Evolutionary conservation across 2,888 invertebrate species (phyloP).

Genomic region (Trichogramma dendrolimi): DNA sequence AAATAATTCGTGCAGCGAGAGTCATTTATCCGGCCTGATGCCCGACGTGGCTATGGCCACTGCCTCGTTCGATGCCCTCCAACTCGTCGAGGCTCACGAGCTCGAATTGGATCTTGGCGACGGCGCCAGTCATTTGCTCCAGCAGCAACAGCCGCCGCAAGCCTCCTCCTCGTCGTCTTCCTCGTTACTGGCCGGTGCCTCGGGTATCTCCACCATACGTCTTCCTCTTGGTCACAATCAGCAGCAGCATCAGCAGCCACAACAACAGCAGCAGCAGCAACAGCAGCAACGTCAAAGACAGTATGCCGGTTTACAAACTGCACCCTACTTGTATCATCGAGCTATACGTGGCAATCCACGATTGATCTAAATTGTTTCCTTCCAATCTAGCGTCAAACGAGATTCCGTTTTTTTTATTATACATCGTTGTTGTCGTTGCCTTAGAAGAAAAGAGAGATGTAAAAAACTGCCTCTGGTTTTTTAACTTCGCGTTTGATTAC

Average conservation of each 20-base stretch:
- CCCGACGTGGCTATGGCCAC: conserved; percentile 93
- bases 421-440: too few relatives aligned
- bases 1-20: conserved; percentile 62
- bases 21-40: conserved; percentile 77
- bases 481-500: too few relatives aligned
- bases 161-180: neutral
- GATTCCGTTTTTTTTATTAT: neutral
- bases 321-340: conserved; percentile 47
- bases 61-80: conserved; percentile 66
- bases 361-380: conserved; percentile 40
- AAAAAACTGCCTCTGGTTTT: too few relatives aligned
- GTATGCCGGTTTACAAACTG: conserved; percentile 44
- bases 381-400: neutral
- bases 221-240: conserved; percentile 46
- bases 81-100: conserved; percentile 60
- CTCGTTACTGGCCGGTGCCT: neutral
- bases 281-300: conserved; percentile 47
- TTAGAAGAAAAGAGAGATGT: too few relatives aligned
- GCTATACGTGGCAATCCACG: conserved; percentile 47
- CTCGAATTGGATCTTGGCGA: conserved; percentile 83
- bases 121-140: conserved; percentile 66
- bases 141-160: conserved; percentile 33
- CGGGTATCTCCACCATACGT: conserved; percentile 2
- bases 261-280: conserved; percentile 23
- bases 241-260: conserved; percentile 33